Conservation (phyloP, 1,140 invertebrate species). For the Oedothorax gibbosus region DNA sequence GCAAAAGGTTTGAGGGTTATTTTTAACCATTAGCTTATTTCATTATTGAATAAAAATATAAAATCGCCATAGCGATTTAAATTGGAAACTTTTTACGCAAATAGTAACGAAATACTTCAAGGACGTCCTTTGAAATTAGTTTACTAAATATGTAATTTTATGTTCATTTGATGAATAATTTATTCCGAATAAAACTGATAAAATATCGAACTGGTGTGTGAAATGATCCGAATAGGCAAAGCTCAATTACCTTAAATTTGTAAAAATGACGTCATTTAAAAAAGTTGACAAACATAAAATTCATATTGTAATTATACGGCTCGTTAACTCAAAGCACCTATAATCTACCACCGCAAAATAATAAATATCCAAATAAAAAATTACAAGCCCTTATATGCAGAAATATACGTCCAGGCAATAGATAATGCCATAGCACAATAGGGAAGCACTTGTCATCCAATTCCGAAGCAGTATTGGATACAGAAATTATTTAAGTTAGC, state of each 20-base stretch:
- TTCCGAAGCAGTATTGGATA: background rate
- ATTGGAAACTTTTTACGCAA: too few species aligned
- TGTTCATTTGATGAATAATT: too few species aligned
- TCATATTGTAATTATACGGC: background rate
- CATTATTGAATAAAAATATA: too few species aligned
- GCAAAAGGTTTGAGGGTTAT: too few species aligned
- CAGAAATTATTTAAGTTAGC: constrained; percentile 24
- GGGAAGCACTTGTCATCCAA: constrained; percentile 49
- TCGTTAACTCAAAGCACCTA: constrained; percentile 8
- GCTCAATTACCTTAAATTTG: constrained; percentile 22
- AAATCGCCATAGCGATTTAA: too few species aligned
- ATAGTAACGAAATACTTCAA: too few species aligned
- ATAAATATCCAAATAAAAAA: constrained; percentile 1
- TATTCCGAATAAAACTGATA: too few species aligned
- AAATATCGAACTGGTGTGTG: too few species aligned
- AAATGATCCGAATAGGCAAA: too few species aligned
- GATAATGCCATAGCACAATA: constrained; percentile 35
- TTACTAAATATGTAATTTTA: too few species aligned
- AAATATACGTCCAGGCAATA: constrained; percentile 36
- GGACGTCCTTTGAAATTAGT: too few species aligned
- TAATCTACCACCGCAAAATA: constrained; percentile 3
- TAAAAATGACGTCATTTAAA: constrained; percentile 9
- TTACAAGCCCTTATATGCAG: background rate
- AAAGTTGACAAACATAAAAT: background rate
- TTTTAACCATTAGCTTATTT: too few species aligned